Base-by-base conservation (phyloP, 1,140 invertebrate species). In the Tetramorium alpestre region DNA sequence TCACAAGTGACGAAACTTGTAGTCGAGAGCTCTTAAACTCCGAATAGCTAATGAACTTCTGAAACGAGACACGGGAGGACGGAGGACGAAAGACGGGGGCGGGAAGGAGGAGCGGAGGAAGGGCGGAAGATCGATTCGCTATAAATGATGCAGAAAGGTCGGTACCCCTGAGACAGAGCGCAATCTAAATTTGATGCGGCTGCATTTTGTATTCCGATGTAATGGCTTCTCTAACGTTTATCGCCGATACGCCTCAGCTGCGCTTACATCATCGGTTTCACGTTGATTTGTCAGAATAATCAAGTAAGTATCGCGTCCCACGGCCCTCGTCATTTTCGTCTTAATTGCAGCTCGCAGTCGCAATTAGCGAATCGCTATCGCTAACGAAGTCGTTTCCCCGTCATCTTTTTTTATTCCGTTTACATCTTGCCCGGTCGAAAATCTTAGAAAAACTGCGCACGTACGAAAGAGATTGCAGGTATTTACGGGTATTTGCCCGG, bases 1-100 rank as follows among this genome's bases (percentile, higher is more conserved):
- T 89, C 80, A 70, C 87, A 67, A 47, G 87, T 58, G 81, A 88
- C 54, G 88, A 90, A 89, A 89, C 76, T 89, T 73, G 72, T 13
- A 75, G 22, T 51, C 60, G 87, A 44, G n/a, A 75, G 87, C 72
- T 81, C 56, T 90, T 76, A 87, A 88, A 47, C 76, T 82, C 65
- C 69, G 87, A 89, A 89, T 82, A 87, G 56, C 84, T 89, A 84
- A 81, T 77, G 75, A 89, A 86, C 82, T 70, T 65, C 70, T 72
- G 60, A 75, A 82, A 86, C 77, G 65, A 70, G 41, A 70, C 65
- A n/a, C n/a, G 18, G 44, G 38, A 16, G 49, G 8, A 44, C 11
- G 75, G 65, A 47, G 47, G 73, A n/a, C 28, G 28, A 33, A 33
- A 18, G 49, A n/a, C 7, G 49, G 3, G 6, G 25, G 22, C 44